Evolutionary conservation across 2,113 vertebrate genomes (phyloP), one percentile per base, ranked within the genome.

Genomic region (Indicator maculatus): DNA sequence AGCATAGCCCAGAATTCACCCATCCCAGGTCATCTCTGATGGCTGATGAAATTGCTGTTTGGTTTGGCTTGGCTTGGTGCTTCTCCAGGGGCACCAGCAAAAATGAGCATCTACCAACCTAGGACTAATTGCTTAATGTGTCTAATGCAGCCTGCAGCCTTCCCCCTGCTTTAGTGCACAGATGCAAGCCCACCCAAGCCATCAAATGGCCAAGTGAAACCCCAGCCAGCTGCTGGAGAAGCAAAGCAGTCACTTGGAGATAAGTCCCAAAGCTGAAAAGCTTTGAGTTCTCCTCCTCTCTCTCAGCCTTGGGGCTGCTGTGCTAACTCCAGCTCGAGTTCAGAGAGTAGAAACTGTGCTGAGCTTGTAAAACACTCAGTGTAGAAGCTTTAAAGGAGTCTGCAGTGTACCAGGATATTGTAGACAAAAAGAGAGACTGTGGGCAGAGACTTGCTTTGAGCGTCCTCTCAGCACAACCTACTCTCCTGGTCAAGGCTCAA

Each of bases 61-160:
- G 64, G 58, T n/a, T n/a, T 36, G 36, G 36, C 88, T 91, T 56
- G 64, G 71, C 52, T 95, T 73, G 55, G 31, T n/a, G 71, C 78
- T 89, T 76, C 78, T 88, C 75, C 7, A 19, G 59, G 45, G 71
- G 59, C 36, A 53, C 27, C 7, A 21, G 36, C 1, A 4, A 63
- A 78, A 59, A 20, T 30, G 6, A 95, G 69, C 17, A 31, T 24
- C 74, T 85, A 78, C 72, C 4, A 3, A 66, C 59, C 50, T 41
- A 59, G 52, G 16, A 39, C 82, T 95, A 87, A 91, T 69, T 89
- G 74, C 56, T 95, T 89, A 61, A 89, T 77, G 84, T 73, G 75
- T 45, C 78, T 87, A 63, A 73, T 73, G 86, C 84, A 75, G 63
- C 52, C 90, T 47, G 33, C 86, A 83, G 52, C 81, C 38, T 55